Percentiles rank a stretch among this genome's conserved stretches.
Evolutionary conservation across 2,888 invertebrate genomes (phyloP).

Genomic region (Dusona sp.): DNA sequence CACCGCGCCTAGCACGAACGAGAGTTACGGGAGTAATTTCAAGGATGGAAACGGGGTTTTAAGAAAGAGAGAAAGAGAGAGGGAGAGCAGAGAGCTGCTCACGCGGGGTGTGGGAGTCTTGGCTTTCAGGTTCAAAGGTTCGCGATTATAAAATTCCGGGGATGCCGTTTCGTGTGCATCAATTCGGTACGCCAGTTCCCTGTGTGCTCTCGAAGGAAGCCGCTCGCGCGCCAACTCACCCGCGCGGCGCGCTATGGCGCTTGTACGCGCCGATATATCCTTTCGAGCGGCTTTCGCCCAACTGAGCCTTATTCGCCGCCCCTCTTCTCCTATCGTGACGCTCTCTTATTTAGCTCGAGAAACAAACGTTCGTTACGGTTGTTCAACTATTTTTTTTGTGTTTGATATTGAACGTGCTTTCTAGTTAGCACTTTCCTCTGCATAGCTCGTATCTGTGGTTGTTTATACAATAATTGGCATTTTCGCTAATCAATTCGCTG

Average conservation of each 20-base stretch:
- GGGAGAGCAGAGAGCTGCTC: slow-evolving; percentile 54
- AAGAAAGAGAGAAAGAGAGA: slow-evolving; percentile 53
- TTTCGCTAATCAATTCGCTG: no score
- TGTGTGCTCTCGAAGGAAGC: slow-evolving; percentile 74
- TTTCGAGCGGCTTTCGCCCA: slow-evolving; percentile 2
- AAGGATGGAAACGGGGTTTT: slow-evolving; percentile 79
- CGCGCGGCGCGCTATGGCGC: background rate
- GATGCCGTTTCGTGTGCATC: slow-evolving; percentile 84
- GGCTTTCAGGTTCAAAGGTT: slow-evolving; percentile 83
- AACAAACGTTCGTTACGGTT: background rate
- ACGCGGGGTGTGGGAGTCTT: slow-evolving; percentile 82
- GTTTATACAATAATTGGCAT: background rate
- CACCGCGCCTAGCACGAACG: slow-evolving; percentile 73
- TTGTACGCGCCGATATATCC: background rate
- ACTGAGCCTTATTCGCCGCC: background rate
- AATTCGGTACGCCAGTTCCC: slow-evolving; percentile 84
- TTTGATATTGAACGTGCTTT: background rate
- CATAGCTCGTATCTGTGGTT: no score
- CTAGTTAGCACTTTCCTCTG: background rate
- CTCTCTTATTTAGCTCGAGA: background rate
- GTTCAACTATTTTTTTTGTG: background rate
- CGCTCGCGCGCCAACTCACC: slow-evolving; percentile 17
- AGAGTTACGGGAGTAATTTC: slow-evolving; percentile 80
- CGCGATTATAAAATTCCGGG: slow-evolving; percentile 84
- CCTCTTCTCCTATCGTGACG: background rate